phyloP scores from a whole-genome alignment of 2,888 invertebrate genomes.

The Antheraea yamamai region DNA sequence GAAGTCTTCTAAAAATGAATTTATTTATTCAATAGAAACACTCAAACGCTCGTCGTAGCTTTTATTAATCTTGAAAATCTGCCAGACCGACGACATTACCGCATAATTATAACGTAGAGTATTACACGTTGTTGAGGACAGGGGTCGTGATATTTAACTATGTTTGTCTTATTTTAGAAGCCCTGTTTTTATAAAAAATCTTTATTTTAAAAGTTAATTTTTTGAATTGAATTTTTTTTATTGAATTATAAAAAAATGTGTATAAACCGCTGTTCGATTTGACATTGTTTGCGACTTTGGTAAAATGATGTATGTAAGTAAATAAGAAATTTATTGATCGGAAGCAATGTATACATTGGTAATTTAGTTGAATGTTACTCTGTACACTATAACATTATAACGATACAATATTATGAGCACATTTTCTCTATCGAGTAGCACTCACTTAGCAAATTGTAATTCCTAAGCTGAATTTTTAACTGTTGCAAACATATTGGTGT shows the following conservation, averaged over 20 bases:
- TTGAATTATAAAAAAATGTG: too few relatives aligned
- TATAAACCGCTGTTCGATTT: background rate
- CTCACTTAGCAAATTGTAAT: too few relatives aligned
- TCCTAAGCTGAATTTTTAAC: too few relatives aligned
- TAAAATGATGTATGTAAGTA: background rate
- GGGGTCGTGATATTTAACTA: background rate
- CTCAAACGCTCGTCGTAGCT: constrained; percentile 2
- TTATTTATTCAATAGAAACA: constrained; percentile 14
- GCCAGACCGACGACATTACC: constrained; percentile 10
- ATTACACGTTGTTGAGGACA: background rate
- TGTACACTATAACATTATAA: background rate
- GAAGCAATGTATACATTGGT: background rate
- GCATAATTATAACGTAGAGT: background rate
- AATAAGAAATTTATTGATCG: background rate
- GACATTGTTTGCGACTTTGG: background rate
- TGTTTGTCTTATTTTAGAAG: background rate
- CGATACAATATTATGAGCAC: too few relatives aligned
- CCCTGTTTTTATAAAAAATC: background rate
- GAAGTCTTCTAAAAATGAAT: constrained; percentile 3
- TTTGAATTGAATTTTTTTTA: too few relatives aligned
- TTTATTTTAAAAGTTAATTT: background rate
- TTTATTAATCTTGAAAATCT: constrained; percentile 12
- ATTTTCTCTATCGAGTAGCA: too few relatives aligned
- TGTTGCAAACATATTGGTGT: too few relatives aligned
- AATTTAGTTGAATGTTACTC: background rate